These are phyloP conservation scores for Pocillopora damicornis DNA, from an alignment of 64 coral and sea anemone genomes.

Conservation along the genomic window DNA sequence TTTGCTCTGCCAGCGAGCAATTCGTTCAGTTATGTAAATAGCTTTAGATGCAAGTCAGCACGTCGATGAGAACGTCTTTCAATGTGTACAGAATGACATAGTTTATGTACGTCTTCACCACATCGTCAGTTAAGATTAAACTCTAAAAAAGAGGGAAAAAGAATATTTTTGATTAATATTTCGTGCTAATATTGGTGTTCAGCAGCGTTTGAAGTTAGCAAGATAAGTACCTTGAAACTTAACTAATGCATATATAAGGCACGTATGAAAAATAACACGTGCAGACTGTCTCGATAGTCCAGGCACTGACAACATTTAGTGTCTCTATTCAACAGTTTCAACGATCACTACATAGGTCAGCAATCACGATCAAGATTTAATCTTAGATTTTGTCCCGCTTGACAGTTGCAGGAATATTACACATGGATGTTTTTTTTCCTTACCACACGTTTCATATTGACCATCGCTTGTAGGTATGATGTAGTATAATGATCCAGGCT, in stretches of 20 bases:
- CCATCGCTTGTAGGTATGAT: conserved; percentile 5
- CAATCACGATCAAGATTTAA: too few relatives aligned
- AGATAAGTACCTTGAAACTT: too few relatives aligned
- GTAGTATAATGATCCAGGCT: background rate
- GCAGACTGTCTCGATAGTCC: too few relatives aligned
- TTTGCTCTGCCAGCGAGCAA: background rate
- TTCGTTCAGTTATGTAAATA: background rate
- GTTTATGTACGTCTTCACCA: conserved; percentile 21
- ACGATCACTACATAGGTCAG: too few relatives aligned
- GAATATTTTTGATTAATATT: background rate
- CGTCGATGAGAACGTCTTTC: background rate
- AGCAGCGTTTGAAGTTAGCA: too few relatives aligned
- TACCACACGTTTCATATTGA: conserved; percentile 2
- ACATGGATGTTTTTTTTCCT: background rate
- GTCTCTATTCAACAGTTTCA: too few relatives aligned
- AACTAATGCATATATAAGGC: too few relatives aligned
- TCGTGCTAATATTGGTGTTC: too few relatives aligned
- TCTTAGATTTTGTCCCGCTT: too few relatives aligned
- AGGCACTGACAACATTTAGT: too few relatives aligned
- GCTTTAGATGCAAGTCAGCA: background rate
- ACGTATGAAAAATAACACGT: too few relatives aligned
- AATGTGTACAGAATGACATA: conserved; percentile 5
- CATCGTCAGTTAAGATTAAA: background rate
- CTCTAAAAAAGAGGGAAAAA: background rate
- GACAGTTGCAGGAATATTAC: background rate